A percentile compares a stretch with the other conserved stretches of the same genome.
These are phyloP conservation scores for Ophion costatus DNA, from an alignment of 2,888 invertebrate species.

Conservation along the genomic window DNA sequence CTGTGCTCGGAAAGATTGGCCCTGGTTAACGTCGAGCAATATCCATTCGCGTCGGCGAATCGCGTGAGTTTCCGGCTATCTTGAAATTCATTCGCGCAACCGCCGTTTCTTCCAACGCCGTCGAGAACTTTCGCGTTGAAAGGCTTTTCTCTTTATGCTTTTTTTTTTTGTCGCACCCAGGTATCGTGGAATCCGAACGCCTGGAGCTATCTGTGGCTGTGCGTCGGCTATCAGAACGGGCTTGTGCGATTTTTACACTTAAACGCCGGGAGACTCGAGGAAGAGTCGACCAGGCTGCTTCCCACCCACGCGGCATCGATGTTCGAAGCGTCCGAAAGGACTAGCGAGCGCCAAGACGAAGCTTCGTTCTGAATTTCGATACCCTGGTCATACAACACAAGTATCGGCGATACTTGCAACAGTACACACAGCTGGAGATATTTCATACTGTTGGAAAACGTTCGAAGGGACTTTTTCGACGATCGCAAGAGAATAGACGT, in stretches of 20 bases:
- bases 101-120: constrained; percentile 1
- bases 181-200: constrained; percentile 84
- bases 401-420: not conserved
- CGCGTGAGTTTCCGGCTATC: constrained; percentile 72
- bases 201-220: constrained; percentile 83
- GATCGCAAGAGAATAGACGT: too few species aligned
- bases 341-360: not conserved
- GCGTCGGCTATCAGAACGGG: constrained; percentile 83
- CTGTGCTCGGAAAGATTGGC: constrained; percentile 72
- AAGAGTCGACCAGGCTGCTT: constrained; percentile 68
- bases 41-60: constrained; percentile 82
- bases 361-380: not conserved
- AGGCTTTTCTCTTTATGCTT: not conserved
- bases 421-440: not conserved
- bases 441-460: not conserved
- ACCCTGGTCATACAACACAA: not conserved
- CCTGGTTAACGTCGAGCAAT: constrained; percentile 77
- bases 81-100: not conserved
- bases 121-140: not conserved
- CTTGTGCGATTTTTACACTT: constrained; percentile 81
- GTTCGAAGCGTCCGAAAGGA: constrained; percentile 50
- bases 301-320: constrained; percentile 65
- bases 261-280: constrained; percentile 69
- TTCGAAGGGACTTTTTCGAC: not conserved
- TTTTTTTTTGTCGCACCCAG: constrained; percentile 67